Percentiles rank a stretch among this genome's conserved stretches.
Conservation (phyloP, 1,140 invertebrate genomes). For the Steinernema feltiae region DNA sequence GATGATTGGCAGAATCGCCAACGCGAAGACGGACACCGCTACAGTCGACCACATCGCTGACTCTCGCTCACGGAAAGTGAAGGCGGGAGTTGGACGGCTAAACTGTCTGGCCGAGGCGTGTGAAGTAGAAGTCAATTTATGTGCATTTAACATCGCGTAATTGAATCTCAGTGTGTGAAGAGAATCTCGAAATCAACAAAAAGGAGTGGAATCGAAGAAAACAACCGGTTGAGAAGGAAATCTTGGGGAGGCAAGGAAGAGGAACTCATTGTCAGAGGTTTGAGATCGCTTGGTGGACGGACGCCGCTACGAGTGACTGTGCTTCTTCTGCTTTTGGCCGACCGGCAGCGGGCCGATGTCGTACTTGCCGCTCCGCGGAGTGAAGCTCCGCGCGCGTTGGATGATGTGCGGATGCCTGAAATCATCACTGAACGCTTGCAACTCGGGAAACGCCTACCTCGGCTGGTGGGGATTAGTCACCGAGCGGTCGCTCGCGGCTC, state of each 20-base stretch:
- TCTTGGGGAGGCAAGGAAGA: not conserved
- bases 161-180: not conserved
- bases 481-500: slow-evolving; percentile 27
- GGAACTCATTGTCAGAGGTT: not conserved
- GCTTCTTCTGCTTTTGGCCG: slow-evolving; percentile 35
- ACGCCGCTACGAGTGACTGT: slow-evolving; percentile 32
- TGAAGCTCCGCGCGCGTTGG: slow-evolving; percentile 41
- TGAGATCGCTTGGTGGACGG: not conserved
- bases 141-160: too few relatives aligned
- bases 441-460: not conserved
- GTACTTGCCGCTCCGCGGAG: slow-evolving; percentile 41
- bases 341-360: slow-evolving; percentile 17
- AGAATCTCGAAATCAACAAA: not conserved
- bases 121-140: too few relatives aligned
- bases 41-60: too few relatives aligned
- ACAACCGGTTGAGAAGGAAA: not conserved
- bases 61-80: too few relatives aligned
- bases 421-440: not conserved
- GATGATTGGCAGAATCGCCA: too few relatives aligned
- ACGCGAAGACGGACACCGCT: too few relatives aligned
- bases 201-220: not conserved
- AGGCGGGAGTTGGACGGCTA: too few relatives aligned
- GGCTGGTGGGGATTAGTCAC: slow-evolving; percentile 25
- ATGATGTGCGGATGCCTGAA: slow-evolving; percentile 26
- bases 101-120: too few relatives aligned